Evolutionary conservation across 1,140 invertebrate genomes (phyloP), one percentile per base, ranked within the genome.

Genomic region (Pogonomyrmex californicus): DNA sequence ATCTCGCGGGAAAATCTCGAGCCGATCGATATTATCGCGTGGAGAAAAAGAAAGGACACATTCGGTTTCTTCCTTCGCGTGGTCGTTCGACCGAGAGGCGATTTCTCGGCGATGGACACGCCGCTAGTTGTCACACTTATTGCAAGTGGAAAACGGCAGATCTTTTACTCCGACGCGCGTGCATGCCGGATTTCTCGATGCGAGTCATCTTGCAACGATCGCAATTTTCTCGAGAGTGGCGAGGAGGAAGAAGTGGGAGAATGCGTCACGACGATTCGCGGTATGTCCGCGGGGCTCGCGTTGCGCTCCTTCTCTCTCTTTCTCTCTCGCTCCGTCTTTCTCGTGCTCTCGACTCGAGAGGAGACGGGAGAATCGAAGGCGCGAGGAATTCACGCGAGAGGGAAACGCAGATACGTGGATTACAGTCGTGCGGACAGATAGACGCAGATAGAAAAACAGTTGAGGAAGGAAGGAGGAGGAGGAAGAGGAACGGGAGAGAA

Each of bases 401-500:
- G 54, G 47, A 83, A 82, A 71, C 68, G n/a, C 41, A 60, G 49
- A 70, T 44, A 58, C 30, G 17, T 71, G 9, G 66, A 82, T 23
- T 47, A 49, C 10, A 33, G 23, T 44, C 38, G 44, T 23, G 23
- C 17, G 36, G 38, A 71, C n/a, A 33, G 65, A 81, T 56, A 14
- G 49, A 85, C 65, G 60, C 36, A 86, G 79, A 83, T 75, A 83
- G 79, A 88, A 85, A 66, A 82, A 86, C 76, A 86, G 68, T 36
- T 7, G 41, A 49, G 10, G 54, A 62, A 23, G 62, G 62, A 60
- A 56, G 36, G 23, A 23, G 73, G 77, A 86, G 56, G 58, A 17
- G 38, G 75, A 85, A 71, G 60, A 33, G 58, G 71, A n/a, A 36
- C 41, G 56, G 87, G 77, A 70, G 36, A 75, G 38, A 9, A 36